Conservation (phyloP, 1,140 invertebrate genomes). For the Marisa cornuarietis region DNA sequence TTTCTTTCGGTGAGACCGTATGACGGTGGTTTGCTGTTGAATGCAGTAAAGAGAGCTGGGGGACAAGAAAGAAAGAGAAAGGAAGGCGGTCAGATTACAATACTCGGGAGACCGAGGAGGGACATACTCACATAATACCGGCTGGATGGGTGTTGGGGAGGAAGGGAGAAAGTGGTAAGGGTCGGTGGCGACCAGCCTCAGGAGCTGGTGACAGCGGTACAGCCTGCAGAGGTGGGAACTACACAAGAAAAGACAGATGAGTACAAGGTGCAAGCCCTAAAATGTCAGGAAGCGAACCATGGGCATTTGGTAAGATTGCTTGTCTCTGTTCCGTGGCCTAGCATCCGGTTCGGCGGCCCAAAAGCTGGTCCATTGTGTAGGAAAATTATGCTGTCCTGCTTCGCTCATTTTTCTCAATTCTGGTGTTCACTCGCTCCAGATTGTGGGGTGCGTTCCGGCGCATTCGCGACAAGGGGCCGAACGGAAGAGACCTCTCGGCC, state of each 20-base stretch:
- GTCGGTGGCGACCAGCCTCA: too few species aligned
- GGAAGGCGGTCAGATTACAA: not conserved
- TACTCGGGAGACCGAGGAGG: not conserved
- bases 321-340: not conserved
- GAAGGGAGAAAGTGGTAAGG: not conserved
- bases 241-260: too few species aligned
- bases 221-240: too few species aligned
- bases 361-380: constrained; percentile 15
- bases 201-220: too few species aligned
- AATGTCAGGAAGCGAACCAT: too few species aligned
- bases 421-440: not conserved
- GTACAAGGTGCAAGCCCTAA: too few species aligned
- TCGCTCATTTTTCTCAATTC: not conserved
- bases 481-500: not conserved
- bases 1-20: too few species aligned
- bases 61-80: not conserved
- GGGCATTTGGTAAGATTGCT: too few species aligned
- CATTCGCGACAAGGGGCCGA: not conserved
- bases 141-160: not conserved
- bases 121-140: not conserved
- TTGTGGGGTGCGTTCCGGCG: constrained; percentile 2
- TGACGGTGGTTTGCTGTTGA: too few species aligned
- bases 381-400: constrained; percentile 1
- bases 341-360: not conserved
- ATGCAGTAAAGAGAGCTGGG: not conserved